Conservation (phyloP, 2,113 vertebrate genomes). For the Rissa tridactyla region DNA sequence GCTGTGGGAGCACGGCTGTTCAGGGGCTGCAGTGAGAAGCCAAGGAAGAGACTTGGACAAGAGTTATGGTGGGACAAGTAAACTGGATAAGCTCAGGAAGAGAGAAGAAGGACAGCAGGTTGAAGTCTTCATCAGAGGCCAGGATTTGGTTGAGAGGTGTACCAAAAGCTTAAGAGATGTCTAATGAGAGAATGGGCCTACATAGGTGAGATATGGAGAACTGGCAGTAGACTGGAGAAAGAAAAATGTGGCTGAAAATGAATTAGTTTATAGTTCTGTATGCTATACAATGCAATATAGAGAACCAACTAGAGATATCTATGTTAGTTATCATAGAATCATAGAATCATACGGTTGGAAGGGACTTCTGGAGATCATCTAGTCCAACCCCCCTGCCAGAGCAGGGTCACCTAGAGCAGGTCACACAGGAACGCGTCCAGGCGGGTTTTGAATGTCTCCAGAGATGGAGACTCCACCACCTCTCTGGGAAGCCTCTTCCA, state of each 20-base stretch:
- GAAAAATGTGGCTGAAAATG: neutral
- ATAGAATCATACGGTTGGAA: no score
- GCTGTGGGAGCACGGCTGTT: fast-evolving
- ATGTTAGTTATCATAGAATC: neutral
- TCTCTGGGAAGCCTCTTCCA: no score
- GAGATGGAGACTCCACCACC: no score
- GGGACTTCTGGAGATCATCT: no score
- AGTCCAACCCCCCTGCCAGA: no score
- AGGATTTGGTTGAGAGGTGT: neutral
- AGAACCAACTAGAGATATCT: neutral
- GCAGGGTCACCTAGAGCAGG: no score
- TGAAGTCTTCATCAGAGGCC: neutral
- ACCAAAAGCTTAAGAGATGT: neutral
- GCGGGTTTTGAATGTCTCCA: no score
- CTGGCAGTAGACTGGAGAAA: neutral
- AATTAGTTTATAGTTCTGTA: neutral
- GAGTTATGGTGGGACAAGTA: neutral
- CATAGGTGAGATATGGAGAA: fast-evolving
- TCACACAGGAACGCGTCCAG: no score
- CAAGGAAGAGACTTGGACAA: neutral
- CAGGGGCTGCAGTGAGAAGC: neutral
- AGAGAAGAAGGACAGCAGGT: neutral
- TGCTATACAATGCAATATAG: neutral
- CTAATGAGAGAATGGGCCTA: neutral
- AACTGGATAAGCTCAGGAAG: neutral